Base-by-base conservation (phyloP, 2,113 vertebrate species). In the Xiphophorus hellerii region DNA sequence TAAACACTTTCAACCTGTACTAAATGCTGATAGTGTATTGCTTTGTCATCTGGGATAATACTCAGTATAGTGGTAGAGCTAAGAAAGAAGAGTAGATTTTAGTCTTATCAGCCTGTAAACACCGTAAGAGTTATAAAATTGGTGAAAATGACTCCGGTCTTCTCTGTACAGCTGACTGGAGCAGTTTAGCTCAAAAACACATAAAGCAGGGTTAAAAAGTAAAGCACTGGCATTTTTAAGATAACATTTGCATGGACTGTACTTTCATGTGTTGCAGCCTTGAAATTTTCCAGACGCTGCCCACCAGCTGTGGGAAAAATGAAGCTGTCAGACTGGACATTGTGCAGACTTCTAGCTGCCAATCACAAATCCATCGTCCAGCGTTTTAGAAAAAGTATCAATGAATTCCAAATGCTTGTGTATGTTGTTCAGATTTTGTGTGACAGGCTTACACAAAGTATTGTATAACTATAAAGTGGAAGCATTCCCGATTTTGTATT, bases 1-100 rank as follows among this genome's bases (percentile, higher is more conserved):
- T 22, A 54, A 44, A 20, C 48, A 54, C 7, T 54, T 54, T 25
- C 6, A 22, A 25, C 20, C 17, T 15, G 42, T 44, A 44, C 14
- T 44, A 44, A 44, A 44, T 33, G 33, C 42, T 15, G 13, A 14
- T 44, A 8, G 51, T 62, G 66, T 39, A 29, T 74, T 60, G 30
- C 61, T 84, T 63, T 35, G 28, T n/a, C 63, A 67, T 74, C 31
- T 66, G 70, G 30, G 33, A 65, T 63, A 33, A 73, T 69, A 66
- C 75, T 70, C 69, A 48, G 44, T 27, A 29, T 48, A 2, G 60
- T 22, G 22, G 51, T n/a, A 17, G 44, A 48, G 17, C 44, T 48
- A 48, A 48, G 44, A 20, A 48, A 48, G 17, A 5, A 17, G 44
- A 20, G 44, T 5, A 20, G 44, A 48, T 48, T 48, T 48, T 17